These are phyloP conservation scores for Hippocampus kuda DNA, from an alignment of 2,797 vertebrate species.

Conservation along the genomic window DNA sequence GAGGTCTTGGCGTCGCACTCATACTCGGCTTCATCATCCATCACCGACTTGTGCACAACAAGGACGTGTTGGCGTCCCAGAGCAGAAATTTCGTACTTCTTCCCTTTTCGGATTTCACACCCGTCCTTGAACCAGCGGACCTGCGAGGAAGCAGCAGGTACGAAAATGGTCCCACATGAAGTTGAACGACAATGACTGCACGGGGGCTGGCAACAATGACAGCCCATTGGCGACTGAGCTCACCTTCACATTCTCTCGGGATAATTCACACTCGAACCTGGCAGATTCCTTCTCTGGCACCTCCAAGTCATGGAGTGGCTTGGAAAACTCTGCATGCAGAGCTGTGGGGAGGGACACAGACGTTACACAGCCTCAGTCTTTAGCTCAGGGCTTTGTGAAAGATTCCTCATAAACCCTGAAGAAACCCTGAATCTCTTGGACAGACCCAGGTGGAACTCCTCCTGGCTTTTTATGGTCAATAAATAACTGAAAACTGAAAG, in stretches of 20 bases:
- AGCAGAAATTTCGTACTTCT: constrained; percentile 89
- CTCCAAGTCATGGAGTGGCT: constrained; percentile 87
- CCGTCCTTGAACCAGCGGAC: constrained; percentile 92
- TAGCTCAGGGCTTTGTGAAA: too few relatives aligned
- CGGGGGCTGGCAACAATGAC: background rate
- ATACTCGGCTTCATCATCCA: constrained; percentile 94
- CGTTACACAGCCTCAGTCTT: too few relatives aligned
- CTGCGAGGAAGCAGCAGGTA: constrained; percentile 43
- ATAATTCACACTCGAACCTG: constrained; percentile 93
- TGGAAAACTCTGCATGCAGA: constrained; percentile 85
- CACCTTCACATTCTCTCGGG: constrained; percentile 83
- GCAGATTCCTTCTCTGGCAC: constrained; percentile 90
- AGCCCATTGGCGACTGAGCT: background rate
- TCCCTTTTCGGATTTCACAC: constrained; percentile 91
- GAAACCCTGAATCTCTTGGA: background rate
- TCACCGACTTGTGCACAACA: constrained; percentile 82
- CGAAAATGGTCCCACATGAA: background rate
- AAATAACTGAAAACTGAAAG: too few relatives aligned
- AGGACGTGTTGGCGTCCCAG: constrained; percentile 82
- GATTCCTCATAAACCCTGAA: background rate
- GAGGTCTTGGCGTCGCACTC: constrained; percentile 87
- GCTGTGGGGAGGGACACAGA: constrained; percentile 55
- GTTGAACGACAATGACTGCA: background rate
- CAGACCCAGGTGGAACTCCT: too few relatives aligned
- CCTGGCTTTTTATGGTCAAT: too few relatives aligned